Conservation (phyloP, 64 coral and sea anemone species). For the Stylophora pistillata region DNA sequence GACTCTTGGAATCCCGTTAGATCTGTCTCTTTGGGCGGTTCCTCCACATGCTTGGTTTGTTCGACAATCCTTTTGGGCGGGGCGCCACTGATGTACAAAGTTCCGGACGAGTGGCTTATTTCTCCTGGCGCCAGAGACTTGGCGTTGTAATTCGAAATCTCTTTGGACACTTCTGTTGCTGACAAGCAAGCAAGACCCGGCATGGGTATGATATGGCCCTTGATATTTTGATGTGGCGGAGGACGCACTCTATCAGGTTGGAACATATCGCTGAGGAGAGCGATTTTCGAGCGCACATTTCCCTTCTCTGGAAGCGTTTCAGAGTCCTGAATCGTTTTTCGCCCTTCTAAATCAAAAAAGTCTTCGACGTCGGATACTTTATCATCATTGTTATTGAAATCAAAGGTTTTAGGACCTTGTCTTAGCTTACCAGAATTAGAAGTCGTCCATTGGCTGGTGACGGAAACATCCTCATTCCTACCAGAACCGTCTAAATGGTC, state of each 20-base stretch:
- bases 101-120: slow-evolving; percentile 71
- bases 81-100: slow-evolving; percentile 71
- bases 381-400: slow-evolving; percentile 59
- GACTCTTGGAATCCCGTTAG: slow-evolving; percentile 20
- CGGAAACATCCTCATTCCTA: neutral
- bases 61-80: slow-evolving; percentile 77
- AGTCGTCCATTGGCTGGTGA: neutral
- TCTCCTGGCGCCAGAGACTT: slow-evolving; percentile 91
- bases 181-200: slow-evolving; percentile 73
- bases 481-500: neutral
- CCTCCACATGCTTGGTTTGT: slow-evolving; percentile 19
- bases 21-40: slow-evolving; percentile 43
- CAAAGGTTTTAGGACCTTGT: neutral
- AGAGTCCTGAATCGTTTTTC: slow-evolving; percentile 15
- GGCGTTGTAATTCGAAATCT: slow-evolving; percentile 92
- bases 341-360: neutral
- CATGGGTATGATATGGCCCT: slow-evolving; percentile 85
- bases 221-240: slow-evolving; percentile 28
- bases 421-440: neutral
- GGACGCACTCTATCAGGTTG: slow-evolving; percentile 45
- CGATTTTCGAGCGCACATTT: slow-evolving; percentile 75
- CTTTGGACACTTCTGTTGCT: slow-evolving; percentile 66
- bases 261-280: slow-evolving; percentile 71
- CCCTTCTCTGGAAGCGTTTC: slow-evolving; percentile 59
- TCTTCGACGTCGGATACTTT: neutral